Evolutionary conservation across 2,888 invertebrate species (phyloP), one percentile per base, ranked within the genome.

Genomic region (Hirtodrosophila trivittata): DNA sequence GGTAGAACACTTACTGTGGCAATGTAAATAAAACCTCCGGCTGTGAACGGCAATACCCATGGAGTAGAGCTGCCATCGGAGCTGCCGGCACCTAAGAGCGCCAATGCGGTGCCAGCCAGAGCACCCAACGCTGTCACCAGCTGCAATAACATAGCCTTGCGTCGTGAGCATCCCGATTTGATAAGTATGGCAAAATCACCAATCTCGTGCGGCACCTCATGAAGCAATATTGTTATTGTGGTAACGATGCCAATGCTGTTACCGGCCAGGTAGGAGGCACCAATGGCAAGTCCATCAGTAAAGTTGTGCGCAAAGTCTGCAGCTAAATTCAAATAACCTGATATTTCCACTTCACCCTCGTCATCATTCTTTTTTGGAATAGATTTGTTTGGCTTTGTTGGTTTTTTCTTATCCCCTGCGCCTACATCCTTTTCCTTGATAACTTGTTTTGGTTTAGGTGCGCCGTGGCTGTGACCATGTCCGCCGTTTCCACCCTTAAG

Each of bases 21-120:
- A 84, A 99, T 99, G 90, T 99, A 99, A 90, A 99, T 99, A 89
- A 99, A 99, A n/a, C 99, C 98, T 69, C 97, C 98, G 37, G 98
- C 98, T 16, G 98, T 99, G 85, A 99, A 99, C 9, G 99, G 99
- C 55, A 99, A 92, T 50, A 99, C 96, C 94, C 98, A 97, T 0
- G 87, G 85, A 4, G 84, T 66, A 4, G 94, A 93, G 7, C 95
- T 94, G 1, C 96, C 95, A 80, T 92, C 91, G 38, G 92, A 91
- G 78, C 92, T 90, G 30, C 92, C 92, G 47, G 97, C 97, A 88
- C 97, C 95, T 4, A 96, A 93, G 25, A 99, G 92, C 16, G 98
- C 97, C 73, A 97, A 91, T n/a, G 95, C 92, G 33, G 98, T 98
- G 71, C 99, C 99, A 63, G 96, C 94, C 63, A 99, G 89, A 16